Evolutionary conservation across 2,888 invertebrate genomes (phyloP).

Genomic region (Vannuccia rotundouncinata): DNA sequence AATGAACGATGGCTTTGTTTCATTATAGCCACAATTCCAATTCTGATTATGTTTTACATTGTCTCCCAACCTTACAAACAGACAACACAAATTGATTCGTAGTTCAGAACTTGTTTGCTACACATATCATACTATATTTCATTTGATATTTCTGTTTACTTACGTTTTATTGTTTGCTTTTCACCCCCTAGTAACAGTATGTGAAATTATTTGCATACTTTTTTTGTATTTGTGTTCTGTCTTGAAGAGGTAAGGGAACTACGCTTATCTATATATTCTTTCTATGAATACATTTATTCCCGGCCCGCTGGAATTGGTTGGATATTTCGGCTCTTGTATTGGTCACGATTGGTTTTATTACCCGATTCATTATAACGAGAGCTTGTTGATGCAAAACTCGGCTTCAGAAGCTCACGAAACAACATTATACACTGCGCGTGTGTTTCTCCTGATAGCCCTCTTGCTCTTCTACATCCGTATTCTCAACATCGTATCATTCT

Average conservation of each 20-base stretch:
- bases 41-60: background rate
- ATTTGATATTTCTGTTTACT: background rate
- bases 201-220: background rate
- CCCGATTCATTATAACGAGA: background rate
- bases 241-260: background rate
- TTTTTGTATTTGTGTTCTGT: too few relatives aligned
- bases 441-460: slow-evolving; percentile 32
- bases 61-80: too few relatives aligned
- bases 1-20: slow-evolving; percentile 31
- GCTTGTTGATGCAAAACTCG: background rate
- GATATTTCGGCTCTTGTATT: slow-evolving; percentile 15
- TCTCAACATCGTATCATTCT: slow-evolving; percentile 25
- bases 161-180: background rate
- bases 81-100: background rate
- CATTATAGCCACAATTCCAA: background rate
- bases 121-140: background rate
- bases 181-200: background rate
- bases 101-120: background rate
- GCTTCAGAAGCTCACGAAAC: background rate
- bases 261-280: background rate
- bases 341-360: slow-evolving; percentile 1
- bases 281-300: background rate
- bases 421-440: background rate
- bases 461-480: slow-evolving; percentile 29
- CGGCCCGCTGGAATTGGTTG: background rate